phyloP scores from a whole-genome alignment of 2,888 invertebrate species.

The Catocala nupta region DNA sequence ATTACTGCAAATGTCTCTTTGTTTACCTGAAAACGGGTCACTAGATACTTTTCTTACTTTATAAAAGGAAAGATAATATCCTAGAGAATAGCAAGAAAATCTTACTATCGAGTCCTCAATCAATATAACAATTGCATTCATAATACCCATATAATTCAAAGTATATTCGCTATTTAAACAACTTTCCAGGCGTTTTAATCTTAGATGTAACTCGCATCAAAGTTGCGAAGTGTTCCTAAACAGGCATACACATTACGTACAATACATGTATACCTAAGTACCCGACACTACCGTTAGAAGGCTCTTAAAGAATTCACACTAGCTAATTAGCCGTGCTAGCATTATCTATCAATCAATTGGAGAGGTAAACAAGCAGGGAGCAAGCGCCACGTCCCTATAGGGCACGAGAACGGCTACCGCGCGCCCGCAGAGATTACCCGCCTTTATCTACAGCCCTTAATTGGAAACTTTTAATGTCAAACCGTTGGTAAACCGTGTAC shows the following conservation, averaged over 20 bases:
- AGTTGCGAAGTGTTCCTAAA: neutral
- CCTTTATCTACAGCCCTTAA: slow-evolving; percentile 60
- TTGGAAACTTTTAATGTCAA: slow-evolving; percentile 64
- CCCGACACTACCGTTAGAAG: slow-evolving; percentile 27
- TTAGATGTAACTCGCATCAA: neutral
- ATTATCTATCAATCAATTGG: slow-evolving; percentile 58
- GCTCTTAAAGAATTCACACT: slow-evolving; percentile 21
- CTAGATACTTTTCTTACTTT: too few relatives aligned
- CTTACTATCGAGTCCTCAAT: too few relatives aligned
- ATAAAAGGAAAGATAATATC: too few relatives aligned
- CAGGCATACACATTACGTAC: neutral
- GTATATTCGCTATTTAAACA: too few relatives aligned
- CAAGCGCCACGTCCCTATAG: slow-evolving; percentile 48
- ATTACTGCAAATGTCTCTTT: too few relatives aligned
- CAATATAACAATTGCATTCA: too few relatives aligned
- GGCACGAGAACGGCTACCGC: slow-evolving; percentile 51
- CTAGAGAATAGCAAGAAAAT: too few relatives aligned
- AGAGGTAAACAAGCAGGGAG: slow-evolving; percentile 43
- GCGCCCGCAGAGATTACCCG: slow-evolving; percentile 37
- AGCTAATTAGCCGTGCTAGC: slow-evolving; percentile 43
- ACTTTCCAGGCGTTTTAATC: too few relatives aligned
- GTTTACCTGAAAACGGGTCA: too few relatives aligned
- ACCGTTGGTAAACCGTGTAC: slow-evolving; percentile 36
- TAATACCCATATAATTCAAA: too few relatives aligned
- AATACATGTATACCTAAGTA: neutral